Conservation (phyloP, 1,140 invertebrate species). For the Procambarus clarkii region DNA sequence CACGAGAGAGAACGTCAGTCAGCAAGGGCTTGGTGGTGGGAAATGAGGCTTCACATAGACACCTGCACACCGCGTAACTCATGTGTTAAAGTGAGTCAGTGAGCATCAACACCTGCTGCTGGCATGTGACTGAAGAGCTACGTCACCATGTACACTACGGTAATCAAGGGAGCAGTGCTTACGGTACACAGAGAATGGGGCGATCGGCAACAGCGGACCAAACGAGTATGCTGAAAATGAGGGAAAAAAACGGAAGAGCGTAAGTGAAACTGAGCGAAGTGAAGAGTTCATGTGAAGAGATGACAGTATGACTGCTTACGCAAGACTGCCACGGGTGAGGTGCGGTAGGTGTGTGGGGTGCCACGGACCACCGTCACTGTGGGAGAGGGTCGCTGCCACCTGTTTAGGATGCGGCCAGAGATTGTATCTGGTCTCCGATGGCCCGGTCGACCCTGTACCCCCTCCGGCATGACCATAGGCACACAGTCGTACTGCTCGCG, state of each 20-base stretch:
- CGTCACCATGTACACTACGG: not conserved
- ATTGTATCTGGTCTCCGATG: not conserved
- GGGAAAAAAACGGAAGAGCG: not conserved
- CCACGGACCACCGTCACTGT: not conserved
- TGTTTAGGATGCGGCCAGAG: not conserved
- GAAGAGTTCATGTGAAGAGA: conserved; percentile 22
- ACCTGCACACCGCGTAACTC: not conserved
- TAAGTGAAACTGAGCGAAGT: conserved; percentile 29
- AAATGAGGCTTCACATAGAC: too few relatives aligned
- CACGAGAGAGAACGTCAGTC: too few relatives aligned
- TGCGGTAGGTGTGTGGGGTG: not conserved
- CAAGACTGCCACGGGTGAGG: too few relatives aligned
- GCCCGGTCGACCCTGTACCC: not conserved
- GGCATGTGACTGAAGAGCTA: not conserved
- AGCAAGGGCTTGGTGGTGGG: too few relatives aligned
- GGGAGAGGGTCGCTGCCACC: too few relatives aligned
- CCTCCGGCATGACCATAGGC: conserved; percentile 41
- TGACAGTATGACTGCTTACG: conserved; percentile 1
- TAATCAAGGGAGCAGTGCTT: conserved; percentile 23
- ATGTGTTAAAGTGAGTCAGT: not conserved
- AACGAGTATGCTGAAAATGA: conserved; percentile 34
- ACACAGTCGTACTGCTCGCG: conserved; percentile 49
- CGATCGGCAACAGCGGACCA: conserved; percentile 42
- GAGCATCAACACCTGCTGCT: not conserved
- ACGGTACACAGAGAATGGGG: conserved; percentile 37